Evolutionary conservation across 2,797 vertebrate species (phyloP).

Genomic region (Monodelphis domestica): DNA sequence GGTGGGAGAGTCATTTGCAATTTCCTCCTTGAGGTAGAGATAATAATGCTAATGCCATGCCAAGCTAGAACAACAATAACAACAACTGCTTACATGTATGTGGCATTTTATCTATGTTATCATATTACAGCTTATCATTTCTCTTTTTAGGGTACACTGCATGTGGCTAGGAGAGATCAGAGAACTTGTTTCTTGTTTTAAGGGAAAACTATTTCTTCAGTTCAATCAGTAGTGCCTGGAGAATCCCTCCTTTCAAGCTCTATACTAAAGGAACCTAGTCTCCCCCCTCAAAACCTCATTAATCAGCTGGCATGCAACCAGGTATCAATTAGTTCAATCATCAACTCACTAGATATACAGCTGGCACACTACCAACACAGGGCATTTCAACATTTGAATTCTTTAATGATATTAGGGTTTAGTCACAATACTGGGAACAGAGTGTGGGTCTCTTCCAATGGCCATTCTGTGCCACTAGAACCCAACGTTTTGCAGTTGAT

Average conservation of each 20-base stretch:
- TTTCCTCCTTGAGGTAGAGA: background rate
- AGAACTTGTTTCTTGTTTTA: background rate
- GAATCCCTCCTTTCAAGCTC: background rate
- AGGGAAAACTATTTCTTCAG: background rate
- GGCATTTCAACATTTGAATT: constrained; percentile 43
- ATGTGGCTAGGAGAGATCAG: background rate
- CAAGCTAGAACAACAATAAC: background rate
- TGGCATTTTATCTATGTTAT: background rate
- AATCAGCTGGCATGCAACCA: background rate
- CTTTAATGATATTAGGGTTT: constrained; percentile 55
- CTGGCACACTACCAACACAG: background rate
- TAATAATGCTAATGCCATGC: background rate
- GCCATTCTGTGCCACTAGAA: background rate
- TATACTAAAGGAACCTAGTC: background rate
- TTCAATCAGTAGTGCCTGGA: background rate
- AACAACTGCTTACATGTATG: background rate
- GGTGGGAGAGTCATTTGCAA: background rate
- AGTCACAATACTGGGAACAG: background rate
- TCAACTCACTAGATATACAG: background rate
- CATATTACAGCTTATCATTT: background rate
- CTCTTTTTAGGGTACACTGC: background rate
- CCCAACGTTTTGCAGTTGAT: background rate
- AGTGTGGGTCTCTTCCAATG: constrained; percentile 17
- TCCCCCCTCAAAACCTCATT: background rate
- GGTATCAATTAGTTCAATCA: constrained; percentile 4